phyloP scores from a whole-genome alignment of 1,140 invertebrate species.

The Nomia melanderi region DNA sequence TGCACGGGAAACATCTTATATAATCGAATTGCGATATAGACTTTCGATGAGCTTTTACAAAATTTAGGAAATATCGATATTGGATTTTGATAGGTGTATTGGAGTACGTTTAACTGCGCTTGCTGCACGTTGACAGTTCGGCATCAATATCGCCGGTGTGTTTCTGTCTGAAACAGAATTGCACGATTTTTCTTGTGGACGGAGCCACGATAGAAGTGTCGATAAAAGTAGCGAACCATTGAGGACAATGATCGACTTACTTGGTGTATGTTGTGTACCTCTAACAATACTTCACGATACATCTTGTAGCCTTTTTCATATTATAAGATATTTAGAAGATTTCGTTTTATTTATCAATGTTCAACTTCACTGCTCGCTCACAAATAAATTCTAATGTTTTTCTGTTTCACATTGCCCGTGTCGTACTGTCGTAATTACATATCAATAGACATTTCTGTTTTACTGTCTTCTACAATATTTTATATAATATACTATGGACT shows the following conservation, averaged over 20 bases:
- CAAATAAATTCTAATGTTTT: no score
- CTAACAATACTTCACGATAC: not conserved
- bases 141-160: constrained; percentile 41
- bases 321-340: no score
- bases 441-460: no score
- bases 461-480: no score
- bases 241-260: not conserved
- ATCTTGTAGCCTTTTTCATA: not conserved
- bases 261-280: not conserved
- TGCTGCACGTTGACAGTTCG: constrained; percentile 34
- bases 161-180: constrained; percentile 40
- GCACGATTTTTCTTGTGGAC: constrained; percentile 34
- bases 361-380: no score
- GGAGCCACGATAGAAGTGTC: constrained; percentile 10
- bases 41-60: constrained; percentile 35
- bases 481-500: no score
- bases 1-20: not conserved
- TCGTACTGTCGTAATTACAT: no score
- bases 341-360: no score
- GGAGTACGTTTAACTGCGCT: constrained; percentile 37
- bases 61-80: constrained; percentile 47
- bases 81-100: constrained; percentile 42
- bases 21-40: not conserved
- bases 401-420: no score
- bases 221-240: constrained; percentile 21